These are phyloP conservation scores for Antennarius maculatus DNA, from an alignment of 2,797 vertebrate genomes.

Conservation along the genomic window DNA sequence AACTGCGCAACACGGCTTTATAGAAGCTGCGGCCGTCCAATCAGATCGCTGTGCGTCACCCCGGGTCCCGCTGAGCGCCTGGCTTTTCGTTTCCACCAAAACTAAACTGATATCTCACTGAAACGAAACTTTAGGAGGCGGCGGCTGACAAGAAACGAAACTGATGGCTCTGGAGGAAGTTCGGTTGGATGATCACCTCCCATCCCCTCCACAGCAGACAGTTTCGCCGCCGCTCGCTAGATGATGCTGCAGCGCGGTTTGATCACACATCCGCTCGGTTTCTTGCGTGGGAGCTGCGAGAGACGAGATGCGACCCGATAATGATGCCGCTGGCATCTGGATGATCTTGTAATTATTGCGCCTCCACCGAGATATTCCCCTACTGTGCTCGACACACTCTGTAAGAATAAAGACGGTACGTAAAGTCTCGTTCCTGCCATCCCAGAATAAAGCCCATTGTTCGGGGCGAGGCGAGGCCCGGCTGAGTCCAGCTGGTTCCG, in stretches of 20 bases:
- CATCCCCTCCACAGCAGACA: neutral
- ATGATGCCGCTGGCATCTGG: neutral
- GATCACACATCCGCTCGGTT: neutral
- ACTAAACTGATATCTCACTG: accelerated
- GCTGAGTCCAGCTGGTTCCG: neutral
- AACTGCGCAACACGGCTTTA: neutral
- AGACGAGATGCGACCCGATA: neutral
- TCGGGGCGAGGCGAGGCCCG: constrained; percentile 29
- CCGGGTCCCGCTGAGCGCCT: accelerated
- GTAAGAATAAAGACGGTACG: constrained; percentile 38
- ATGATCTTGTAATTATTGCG: neutral
- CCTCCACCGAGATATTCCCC: accelerated
- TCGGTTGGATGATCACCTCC: no score
- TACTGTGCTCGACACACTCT: accelerated
- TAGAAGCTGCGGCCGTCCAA: constrained; percentile 7
- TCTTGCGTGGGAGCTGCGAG: constrained; percentile 5
- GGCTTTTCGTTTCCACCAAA: accelerated
- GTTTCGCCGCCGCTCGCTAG: constrained; percentile 65
- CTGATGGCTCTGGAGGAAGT: no score
- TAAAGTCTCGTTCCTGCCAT: constrained; percentile 8
- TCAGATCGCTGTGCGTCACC: neutral
- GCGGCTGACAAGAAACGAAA: no score
- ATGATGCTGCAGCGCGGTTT: constrained; percentile 49
- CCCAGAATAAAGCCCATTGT: constrained; percentile 5
- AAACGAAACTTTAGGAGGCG: constrained; percentile 36